phyloP scores from a whole-genome alignment of 2,113 vertebrate genomes.

The Accipiter virgatus region DNA sequence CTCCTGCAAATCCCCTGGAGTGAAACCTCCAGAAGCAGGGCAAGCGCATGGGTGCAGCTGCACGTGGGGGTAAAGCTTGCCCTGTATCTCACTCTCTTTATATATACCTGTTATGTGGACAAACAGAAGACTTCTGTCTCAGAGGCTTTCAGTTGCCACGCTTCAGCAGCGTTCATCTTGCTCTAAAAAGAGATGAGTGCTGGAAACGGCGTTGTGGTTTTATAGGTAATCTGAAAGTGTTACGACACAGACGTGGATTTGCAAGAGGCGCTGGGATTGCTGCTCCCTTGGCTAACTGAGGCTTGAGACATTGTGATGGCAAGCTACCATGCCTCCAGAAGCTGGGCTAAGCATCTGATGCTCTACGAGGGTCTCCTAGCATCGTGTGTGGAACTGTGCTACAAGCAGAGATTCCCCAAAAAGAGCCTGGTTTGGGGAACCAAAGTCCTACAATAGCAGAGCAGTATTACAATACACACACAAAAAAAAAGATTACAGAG shows the following conservation, averaged over 20 bases:
- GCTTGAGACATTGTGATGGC: not conserved
- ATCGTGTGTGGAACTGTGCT: not conserved
- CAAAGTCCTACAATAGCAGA: conserved; percentile 25
- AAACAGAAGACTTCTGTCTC: not conserved
- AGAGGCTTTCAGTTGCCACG: not conserved
- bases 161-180: conserved; percentile 2
- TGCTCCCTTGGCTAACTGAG: not conserved
- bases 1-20: not conserved
- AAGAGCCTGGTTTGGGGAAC: conserved; percentile 9
- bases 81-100: not conserved
- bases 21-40: not conserved
- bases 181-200: conserved; percentile 18
- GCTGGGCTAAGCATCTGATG: not conserved
- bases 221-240: not conserved
- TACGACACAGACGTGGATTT: not conserved
- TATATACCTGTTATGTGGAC: not conserved
- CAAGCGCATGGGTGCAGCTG: not conserved
- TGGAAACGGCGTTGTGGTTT: not conserved
- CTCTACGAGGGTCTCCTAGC: conserved; percentile 12
- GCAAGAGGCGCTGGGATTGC: not conserved
- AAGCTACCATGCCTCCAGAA: not conserved
- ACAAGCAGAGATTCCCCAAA: not conserved
- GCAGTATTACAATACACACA: not conserved
- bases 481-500: not conserved
- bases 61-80: not conserved